Percentiles rank a stretch among this genome's conserved stretches.
phyloP scores from a whole-genome alignment of 2,797 vertebrate species.

The Anguilla obscura region DNA sequence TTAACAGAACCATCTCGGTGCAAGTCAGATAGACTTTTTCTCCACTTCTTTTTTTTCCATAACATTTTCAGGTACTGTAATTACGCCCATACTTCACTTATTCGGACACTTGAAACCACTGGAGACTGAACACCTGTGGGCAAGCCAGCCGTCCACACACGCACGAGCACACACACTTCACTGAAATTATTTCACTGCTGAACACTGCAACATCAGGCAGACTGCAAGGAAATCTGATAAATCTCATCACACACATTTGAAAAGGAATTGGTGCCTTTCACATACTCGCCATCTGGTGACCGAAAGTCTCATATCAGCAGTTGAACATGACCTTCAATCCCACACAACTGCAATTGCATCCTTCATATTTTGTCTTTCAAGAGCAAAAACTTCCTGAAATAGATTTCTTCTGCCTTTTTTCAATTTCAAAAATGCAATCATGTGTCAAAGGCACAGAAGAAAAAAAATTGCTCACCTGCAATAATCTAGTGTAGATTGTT shows the following conservation, averaged over 20 bases:
- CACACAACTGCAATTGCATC: background rate
- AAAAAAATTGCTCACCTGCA: background rate
- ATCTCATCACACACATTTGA: background rate
- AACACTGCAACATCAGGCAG: background rate
- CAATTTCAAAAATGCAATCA: background rate
- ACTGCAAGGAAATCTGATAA: background rate
- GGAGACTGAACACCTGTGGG: background rate
- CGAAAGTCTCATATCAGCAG: background rate
- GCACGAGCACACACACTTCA: too few species aligned
- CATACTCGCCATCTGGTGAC: background rate
- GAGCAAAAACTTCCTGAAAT: background rate
- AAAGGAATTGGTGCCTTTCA: background rate
- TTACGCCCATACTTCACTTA: background rate
- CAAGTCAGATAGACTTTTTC: background rate
- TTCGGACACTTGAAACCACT: background rate
- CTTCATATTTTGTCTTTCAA: constrained; percentile 5
- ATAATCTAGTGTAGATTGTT: background rate
- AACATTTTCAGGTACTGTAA: background rate
- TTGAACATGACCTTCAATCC: background rate
- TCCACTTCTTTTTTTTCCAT: background rate
- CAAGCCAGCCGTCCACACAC: background rate
- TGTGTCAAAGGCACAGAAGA: background rate
- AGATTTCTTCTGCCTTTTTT: background rate
- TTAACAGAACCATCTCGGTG: background rate
- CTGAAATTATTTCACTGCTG: background rate